phyloP scores from a whole-genome alignment of 1,140 invertebrate species.

The Triops longicaudatus region DNA sequence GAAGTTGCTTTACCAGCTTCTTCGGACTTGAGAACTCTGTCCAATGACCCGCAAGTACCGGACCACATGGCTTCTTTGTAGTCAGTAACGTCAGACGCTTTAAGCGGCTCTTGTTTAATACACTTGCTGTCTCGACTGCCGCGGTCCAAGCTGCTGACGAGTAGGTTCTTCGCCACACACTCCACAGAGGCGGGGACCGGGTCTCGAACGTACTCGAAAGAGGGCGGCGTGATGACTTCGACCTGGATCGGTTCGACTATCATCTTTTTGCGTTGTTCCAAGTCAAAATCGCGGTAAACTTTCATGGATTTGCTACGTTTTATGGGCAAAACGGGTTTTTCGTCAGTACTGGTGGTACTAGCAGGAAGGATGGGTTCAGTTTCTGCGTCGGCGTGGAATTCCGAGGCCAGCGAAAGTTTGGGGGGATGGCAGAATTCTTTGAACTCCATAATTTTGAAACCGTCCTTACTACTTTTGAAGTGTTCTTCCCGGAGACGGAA shows the following conservation, averaged over 20 bases:
- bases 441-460: conserved; percentile 27
- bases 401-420: conserved; percentile 16
- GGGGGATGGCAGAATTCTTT: conserved; percentile 26
- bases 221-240: conserved; percentile 22
- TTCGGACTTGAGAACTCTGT: conserved; percentile 16
- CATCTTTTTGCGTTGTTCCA: neutral
- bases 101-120: conserved; percentile 8
- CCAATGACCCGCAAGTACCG: conserved; percentile 21
- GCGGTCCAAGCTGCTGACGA: conserved; percentile 24
- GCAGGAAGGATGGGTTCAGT: neutral
- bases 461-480: conserved; percentile 29
- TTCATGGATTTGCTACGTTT: conserved; percentile 42
- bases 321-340: conserved; percentile 33
- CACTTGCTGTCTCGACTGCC: conserved; percentile 16
- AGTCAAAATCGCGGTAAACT: conserved; percentile 30
- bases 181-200: neutral
- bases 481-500: conserved; percentile 31
- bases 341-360: conserved; percentile 3
- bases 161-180: neutral
- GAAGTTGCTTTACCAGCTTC: neutral
- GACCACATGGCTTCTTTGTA: neutral
- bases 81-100: neutral
- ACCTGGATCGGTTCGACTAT: neutral
- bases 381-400: neutral
- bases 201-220: conserved; percentile 19